Evolutionary conservation across 1,140 invertebrate species (phyloP).

Genomic region (Diachasma alloeum): DNA sequence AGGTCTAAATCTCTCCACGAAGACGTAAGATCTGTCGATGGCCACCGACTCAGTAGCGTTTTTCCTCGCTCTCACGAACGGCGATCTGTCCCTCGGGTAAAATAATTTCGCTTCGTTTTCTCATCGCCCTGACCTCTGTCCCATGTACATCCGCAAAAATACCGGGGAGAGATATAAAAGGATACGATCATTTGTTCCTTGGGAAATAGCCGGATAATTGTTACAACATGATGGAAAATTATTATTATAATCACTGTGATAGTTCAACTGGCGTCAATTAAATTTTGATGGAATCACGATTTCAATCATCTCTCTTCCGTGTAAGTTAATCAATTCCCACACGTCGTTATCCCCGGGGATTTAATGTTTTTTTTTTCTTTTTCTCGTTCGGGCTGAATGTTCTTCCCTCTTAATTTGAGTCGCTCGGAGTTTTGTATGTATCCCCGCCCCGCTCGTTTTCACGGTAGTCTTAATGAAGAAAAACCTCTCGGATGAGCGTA

Average conservation of each 20-base stretch:
- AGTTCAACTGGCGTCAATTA: background rate
- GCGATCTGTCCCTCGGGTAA: background rate
- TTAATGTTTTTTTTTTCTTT: conserved; percentile 9
- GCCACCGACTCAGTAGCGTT: background rate
- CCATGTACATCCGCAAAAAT: background rate
- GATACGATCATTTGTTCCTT: background rate
- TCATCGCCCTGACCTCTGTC: background rate
- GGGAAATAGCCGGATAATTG: background rate
- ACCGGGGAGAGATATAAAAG: background rate
- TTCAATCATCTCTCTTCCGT: conserved; percentile 16
- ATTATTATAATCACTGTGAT: background rate
- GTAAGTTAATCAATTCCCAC: conserved; percentile 27
- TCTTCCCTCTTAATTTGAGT: conserved; percentile 25
- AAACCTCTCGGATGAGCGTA: conserved; percentile 22
- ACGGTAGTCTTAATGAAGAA: conserved; percentile 28
- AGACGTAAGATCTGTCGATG: background rate
- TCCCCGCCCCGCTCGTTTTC: conserved; percentile 10
- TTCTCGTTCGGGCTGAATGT: background rate
- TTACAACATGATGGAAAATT: background rate
- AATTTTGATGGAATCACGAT: conserved; percentile 15
- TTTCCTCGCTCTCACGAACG: background rate
- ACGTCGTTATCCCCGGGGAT: conserved; percentile 24
- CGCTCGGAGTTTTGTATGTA: background rate
- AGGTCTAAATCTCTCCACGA: background rate
- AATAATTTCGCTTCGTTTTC: conserved; percentile 4